These are phyloP conservation scores for Matsumyia berberina DNA, from an alignment of 2,888 invertebrate genomes.

Conservation along the genomic window DNA sequence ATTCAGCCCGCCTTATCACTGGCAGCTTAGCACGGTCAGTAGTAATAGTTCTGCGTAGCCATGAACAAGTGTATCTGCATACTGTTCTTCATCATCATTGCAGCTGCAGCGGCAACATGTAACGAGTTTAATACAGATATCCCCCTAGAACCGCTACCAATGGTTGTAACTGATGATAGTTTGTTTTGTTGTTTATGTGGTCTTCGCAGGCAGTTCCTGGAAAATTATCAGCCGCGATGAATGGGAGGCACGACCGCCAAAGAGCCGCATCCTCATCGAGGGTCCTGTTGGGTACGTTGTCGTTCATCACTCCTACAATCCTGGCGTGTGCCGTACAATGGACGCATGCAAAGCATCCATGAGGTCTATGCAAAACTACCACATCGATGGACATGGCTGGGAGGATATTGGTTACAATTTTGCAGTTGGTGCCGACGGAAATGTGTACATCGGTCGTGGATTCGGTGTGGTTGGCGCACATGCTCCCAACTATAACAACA, in stretches of 20 bases:
- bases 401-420: conserved; percentile 89
- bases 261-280: conserved; percentile 81
- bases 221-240: conserved; percentile 83
- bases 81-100: conserved; percentile 41
- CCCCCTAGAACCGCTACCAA: conserved; percentile 25
- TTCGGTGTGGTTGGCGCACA: conserved; percentile 89
- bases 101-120: conserved; percentile 58
- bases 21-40: conserved; percentile 38
- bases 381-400: conserved; percentile 86
- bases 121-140: conserved; percentile 53
- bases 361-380: conserved; percentile 87
- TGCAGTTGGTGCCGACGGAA: conserved; percentile 88
- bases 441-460: conserved; percentile 87
- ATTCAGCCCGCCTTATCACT: conserved; percentile 20
- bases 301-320: conserved; percentile 88
- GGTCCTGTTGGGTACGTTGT: conserved; percentile 87
- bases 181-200: conserved; percentile 70
- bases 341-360: conserved; percentile 85
- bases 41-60: conserved; percentile 49
- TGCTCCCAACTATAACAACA: conserved; percentile 87
- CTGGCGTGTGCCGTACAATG: conserved; percentile 85
- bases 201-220: conserved; percentile 64
- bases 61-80: conserved; percentile 69
- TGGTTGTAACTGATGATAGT: conserved; percentile 62
- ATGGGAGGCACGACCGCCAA: conserved; percentile 86